phyloP scores from a whole-genome alignment of 2,113 vertebrate species.

The Terrapene triunguis region DNA sequence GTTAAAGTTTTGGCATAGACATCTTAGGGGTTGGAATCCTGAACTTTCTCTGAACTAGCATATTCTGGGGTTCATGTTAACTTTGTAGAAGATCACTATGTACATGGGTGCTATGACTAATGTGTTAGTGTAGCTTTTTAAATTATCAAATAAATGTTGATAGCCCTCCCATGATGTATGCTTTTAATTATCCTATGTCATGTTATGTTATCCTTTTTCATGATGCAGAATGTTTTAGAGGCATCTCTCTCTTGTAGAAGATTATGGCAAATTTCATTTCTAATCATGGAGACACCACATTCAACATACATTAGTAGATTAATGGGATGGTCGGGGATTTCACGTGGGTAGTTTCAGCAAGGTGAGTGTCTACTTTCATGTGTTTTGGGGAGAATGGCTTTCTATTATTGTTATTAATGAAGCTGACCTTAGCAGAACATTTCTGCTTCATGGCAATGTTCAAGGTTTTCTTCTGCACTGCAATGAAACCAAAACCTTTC shows the following conservation, averaged over 20 bases:
- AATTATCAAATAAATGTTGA: not conserved
- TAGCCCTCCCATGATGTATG: accelerated
- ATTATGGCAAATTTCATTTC: not conserved
- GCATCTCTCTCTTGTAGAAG: not conserved
- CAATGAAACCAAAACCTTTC: too few relatives aligned
- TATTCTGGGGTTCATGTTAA: accelerated
- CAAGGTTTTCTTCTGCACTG: too few relatives aligned
- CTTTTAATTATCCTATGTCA: not conserved
- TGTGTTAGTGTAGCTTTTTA: not conserved
- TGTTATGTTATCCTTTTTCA: not conserved
- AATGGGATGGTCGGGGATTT: not conserved
- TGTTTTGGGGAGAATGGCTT: not conserved
- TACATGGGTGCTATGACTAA: not conserved
- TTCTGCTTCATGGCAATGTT: too few relatives aligned
- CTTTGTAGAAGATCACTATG: not conserved
- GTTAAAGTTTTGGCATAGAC: too few relatives aligned
- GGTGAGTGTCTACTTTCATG: not conserved
- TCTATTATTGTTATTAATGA: not conserved
- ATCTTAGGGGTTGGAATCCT: not conserved
- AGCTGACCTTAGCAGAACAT: too few relatives aligned
- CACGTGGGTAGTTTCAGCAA: not conserved
- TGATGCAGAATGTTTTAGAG: not conserved
- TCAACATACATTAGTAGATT: not conserved
- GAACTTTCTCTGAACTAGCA: accelerated
- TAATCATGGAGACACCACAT: not conserved